phyloP scores from a whole-genome alignment of 2,113 vertebrate genomes.

The Rhinolophus ferrumequinum region DNA sequence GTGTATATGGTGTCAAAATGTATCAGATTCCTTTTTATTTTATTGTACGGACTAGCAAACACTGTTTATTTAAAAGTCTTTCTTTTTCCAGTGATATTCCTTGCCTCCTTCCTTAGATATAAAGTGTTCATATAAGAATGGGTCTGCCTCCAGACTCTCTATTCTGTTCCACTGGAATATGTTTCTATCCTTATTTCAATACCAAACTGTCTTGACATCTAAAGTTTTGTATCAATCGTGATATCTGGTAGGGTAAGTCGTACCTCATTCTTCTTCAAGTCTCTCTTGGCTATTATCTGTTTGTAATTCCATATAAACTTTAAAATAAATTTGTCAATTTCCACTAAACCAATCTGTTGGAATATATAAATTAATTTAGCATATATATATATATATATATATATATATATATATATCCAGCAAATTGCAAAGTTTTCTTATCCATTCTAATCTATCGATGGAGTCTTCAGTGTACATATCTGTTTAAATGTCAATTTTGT shows the following conservation, averaged over 20 bases:
- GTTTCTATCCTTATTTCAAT: background rate
- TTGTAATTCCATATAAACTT: background rate
- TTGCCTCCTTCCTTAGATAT: background rate
- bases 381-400: background rate
- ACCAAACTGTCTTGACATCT: background rate
- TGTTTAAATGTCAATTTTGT: background rate
- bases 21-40: background rate
- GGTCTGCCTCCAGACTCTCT: background rate
- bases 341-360: background rate
- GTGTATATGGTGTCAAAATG: background rate
- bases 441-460: background rate
- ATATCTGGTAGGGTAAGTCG: background rate
- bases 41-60: background rate
- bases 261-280: background rate
- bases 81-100: background rate
- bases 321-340: background rate
- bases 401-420: no score
- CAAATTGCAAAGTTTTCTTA: background rate
- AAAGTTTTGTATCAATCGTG: background rate
- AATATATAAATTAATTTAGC: background rate
- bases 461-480: background rate
- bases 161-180: background rate
- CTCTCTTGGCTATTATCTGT: background rate
- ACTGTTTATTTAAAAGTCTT: background rate
- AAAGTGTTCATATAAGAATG: background rate